phyloP scores from a whole-genome alignment of 2,888 invertebrate genomes.

The Yponomeuta sedellus region DNA sequence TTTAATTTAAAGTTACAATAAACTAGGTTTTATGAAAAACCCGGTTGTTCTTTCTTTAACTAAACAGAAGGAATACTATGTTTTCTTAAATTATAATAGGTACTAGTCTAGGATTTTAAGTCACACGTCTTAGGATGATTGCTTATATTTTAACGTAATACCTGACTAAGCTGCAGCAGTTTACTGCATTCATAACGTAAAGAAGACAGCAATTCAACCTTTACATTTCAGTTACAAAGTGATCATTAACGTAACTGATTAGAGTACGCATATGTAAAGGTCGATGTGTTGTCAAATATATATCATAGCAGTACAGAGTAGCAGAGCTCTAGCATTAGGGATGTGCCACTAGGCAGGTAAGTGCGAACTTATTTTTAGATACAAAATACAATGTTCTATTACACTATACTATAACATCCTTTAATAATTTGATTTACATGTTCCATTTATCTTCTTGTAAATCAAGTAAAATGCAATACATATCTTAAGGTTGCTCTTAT shows the following conservation, averaged over 20 bases:
- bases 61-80: constrained; percentile 54
- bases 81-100: constrained; percentile 40
- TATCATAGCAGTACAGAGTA: background rate
- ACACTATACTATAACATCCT: background rate
- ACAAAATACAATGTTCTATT: background rate
- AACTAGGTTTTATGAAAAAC: constrained; percentile 2
- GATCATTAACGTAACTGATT: too few relatives aligned
- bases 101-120: constrained; percentile 35
- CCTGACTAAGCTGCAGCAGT: background rate
- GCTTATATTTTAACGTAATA: constrained; percentile 3
- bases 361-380: background rate
- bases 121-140: constrained; percentile 7
- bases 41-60: background rate
- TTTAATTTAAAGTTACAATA: constrained; percentile 19
- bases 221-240: too few relatives aligned
- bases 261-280: too few relatives aligned
- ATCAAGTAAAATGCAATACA: background rate
- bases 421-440: background rate
- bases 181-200: too few relatives aligned
- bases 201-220: too few relatives aligned
- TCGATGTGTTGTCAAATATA: background rate
- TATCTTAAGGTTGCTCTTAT: background rate
- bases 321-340: too few relatives aligned
- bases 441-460: background rate
- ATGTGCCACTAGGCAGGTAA: background rate